phyloP scores from a whole-genome alignment of 2,888 invertebrate genomes.

The Cheilosia vernalis region DNA sequence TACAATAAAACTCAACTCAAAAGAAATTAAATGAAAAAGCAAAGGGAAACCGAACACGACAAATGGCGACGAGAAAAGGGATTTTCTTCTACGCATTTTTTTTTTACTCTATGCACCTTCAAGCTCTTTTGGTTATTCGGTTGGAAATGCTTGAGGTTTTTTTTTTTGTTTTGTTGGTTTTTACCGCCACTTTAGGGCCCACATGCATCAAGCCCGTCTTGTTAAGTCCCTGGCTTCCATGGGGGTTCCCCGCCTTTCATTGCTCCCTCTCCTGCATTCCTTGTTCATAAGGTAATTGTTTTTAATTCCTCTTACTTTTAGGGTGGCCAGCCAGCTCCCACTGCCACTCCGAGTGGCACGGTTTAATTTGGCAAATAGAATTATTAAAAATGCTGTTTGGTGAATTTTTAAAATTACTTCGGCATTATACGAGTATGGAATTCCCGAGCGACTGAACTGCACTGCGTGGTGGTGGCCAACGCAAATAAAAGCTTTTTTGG shows the following conservation, averaged over 20 bases:
- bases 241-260: conserved; percentile 38
- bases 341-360: conserved; percentile 35
- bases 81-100: conserved; percentile 27
- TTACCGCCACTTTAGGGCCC: conserved; percentile 34
- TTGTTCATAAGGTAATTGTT: conserved; percentile 53
- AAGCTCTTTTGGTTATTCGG: conserved; percentile 62
- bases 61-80: conserved; percentile 30
- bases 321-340: conserved; percentile 8
- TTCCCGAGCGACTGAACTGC: conserved; percentile 37
- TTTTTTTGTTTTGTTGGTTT: conserved; percentile 19
- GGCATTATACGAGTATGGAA: conserved; percentile 43
- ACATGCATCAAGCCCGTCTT: conserved; percentile 30
- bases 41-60: conserved; percentile 27
- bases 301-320: conserved; percentile 55
- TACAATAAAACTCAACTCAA: conserved; percentile 60
- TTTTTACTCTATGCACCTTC: conserved; percentile 38
- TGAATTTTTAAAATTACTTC: conserved; percentile 72
- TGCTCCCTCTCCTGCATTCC: conserved; percentile 34
- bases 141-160: conserved; percentile 48
- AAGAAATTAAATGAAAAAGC: conserved; percentile 61
- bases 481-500: conserved; percentile 48
- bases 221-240: conserved; percentile 35
- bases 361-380: conserved; percentile 76
- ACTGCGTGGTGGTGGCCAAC: conserved; percentile 60
- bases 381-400: conserved; percentile 76